Evolutionary conservation across 2,797 vertebrate genomes (phyloP).

Genomic region (Lithobates pipiens): DNA sequence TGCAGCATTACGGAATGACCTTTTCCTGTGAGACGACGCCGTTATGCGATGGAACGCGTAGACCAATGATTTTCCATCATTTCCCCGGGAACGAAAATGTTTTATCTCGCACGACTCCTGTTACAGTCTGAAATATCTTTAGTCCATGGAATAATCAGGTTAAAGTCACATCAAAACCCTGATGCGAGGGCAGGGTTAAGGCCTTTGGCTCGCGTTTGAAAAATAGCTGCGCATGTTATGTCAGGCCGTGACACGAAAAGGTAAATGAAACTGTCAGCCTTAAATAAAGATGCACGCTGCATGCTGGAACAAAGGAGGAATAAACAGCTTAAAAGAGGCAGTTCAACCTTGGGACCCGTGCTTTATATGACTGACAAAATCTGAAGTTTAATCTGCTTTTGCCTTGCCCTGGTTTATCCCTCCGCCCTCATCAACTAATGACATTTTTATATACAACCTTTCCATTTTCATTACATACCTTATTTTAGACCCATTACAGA

Average conservation of each 20-base stretch:
- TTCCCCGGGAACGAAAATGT: constrained; percentile 63
- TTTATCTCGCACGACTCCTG: constrained; percentile 69
- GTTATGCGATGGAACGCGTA: constrained; percentile 67
- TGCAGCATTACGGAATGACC: constrained; percentile 62
- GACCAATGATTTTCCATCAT: constrained; percentile 64
- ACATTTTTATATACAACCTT: too few relatives aligned
- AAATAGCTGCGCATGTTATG: constrained; percentile 65
- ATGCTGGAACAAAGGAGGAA: constrained; percentile 1
- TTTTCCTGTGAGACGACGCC: constrained; percentile 67
- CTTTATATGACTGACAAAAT: neutral
- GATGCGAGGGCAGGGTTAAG: constrained; percentile 68
- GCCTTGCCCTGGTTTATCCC: too few relatives aligned
- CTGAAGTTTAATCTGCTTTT: too few relatives aligned
- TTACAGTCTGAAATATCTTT: constrained; percentile 73
- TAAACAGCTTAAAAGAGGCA: constrained; percentile 1
- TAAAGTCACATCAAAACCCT: constrained; percentile 70
- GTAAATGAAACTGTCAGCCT: constrained; percentile 55
- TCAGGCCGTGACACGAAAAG: constrained; percentile 62
- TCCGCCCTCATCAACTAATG: too few relatives aligned
- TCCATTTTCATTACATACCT: too few relatives aligned
- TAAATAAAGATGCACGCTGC: constrained; percentile 50
- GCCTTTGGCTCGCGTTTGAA: constrained; percentile 69
- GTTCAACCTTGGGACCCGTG: neutral
- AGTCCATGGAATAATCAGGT: constrained; percentile 70
- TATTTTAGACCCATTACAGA: too few relatives aligned